Evolutionary conservation across 2,113 vertebrate species (phyloP), one percentile per base, ranked within the genome.

Genomic region (Silurus meridionalis): DNA sequence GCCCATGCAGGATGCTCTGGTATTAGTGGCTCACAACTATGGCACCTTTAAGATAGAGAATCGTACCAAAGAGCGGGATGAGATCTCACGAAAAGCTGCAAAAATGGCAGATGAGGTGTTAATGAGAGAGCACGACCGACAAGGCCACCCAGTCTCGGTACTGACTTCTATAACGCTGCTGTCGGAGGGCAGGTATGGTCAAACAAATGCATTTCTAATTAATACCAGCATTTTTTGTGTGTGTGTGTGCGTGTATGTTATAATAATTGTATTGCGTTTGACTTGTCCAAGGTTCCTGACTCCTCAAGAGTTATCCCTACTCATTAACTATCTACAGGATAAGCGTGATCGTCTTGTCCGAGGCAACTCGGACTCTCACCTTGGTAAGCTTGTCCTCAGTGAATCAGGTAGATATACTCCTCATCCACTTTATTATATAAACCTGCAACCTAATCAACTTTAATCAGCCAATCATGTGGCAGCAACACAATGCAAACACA

Each of bases 1-100:
- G 98, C 98, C 98, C 19, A 97, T 98, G 89, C 97, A 96, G 48
- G 98, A 99, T 1, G 98, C 98, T 91, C 98, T 99, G 97, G 95
- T 98, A 90, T 95, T 99, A 89, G 97, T 99, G 87, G 97, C 96
- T 1, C 96, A 97, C 93, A 98, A 97, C 91, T 98, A 97, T 0
- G 96, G 98, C 85, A 93, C 96, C 61, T 98, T 97, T 92, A 99
- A 98, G 91, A 94, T 95, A 0, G 98, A 99, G 91, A 96, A 95
- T 50, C 97, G 97, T 19, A 96, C 97, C 88, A 99, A 99, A 85
- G 98, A 99, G 83, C 96, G 97, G 0, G 97, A 99, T 60, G 97
- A 99, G 83, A 97, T 98, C 0, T 97, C 96, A 87, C 92, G 96
- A 87, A 98, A 99, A 92, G 98, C 98, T 0, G 97, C 98, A 87